Base-by-base conservation (phyloP, 2,113 vertebrate species). In the Toxostoma redivivum region DNA sequence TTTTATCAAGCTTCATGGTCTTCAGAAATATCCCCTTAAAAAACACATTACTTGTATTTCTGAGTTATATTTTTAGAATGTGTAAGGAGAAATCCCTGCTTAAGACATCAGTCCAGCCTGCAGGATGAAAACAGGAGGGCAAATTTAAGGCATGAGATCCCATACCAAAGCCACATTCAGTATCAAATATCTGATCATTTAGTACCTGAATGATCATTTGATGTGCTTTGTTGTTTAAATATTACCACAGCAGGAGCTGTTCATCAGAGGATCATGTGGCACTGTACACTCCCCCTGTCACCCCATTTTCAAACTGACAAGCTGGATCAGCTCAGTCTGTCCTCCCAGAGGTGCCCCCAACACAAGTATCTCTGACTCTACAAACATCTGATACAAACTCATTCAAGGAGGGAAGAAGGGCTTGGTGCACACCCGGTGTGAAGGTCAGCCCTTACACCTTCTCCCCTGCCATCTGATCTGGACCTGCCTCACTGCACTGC, bases 251-350 rank as follows among this genome's bases (percentile, higher is more conserved):
- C 9, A 77, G 27, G 11, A 67, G 12, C 12, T 73, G 19, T 28
- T 90, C 64, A 44, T 14, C 30, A 61, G 65, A 51, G 38, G 42
- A 44, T 51, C 4, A 2, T 10, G 33, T 10, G 42, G 38, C 40
- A 50, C 38, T 0, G 0, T 42, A 50, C 0, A 0, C 4, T 14
- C 10, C 8, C 7, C 7, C 30, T 51, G 9, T 64, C 25, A 30
- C 16, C 53, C 20, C 21, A 14, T 83, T 51, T 82, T 40, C 40
- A 83, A 51, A 22, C 21, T 72, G 65, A 69, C 2, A 7, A 44
- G 22, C 50, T 0, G 0, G 22, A 31, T 40, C 25, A 54, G 8
- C 45, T 78, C 79, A 79, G 28, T 30, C 22, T 22, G 9, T 83
- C 35, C 40, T 64, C 48, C n/a, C 30, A 66, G 65, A 81, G 38